Evolutionary conservation across 2,113 vertebrate genomes (phyloP).

Genomic region (Falco punctatus): DNA sequence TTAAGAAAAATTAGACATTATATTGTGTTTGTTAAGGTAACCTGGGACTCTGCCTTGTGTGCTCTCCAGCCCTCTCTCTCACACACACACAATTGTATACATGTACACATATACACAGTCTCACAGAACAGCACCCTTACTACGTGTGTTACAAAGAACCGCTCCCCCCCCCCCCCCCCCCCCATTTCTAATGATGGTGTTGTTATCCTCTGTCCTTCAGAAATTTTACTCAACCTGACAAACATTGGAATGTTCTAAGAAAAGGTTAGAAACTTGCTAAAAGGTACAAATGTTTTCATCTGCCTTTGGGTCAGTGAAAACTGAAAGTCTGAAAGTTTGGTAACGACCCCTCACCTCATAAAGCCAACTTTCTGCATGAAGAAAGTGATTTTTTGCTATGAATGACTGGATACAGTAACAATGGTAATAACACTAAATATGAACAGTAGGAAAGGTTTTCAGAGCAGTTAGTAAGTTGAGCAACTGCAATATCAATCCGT

Average conservation of each 20-base stretch:
- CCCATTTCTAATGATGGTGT: background rate
- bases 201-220: background rate
- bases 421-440: background rate
- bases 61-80: background rate
- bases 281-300: background rate
- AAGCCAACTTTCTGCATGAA: background rate
- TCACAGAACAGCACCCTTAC: background rate
- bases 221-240: background rate
- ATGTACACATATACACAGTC: background rate
- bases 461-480: background rate
- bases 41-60: background rate
- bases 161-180: no score
- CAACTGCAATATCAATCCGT: background rate
- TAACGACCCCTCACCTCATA: background rate
- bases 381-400: background rate
- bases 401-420: background rate
- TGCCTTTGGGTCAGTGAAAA: background rate
- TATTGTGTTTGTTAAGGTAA: background rate
- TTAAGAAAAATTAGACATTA: background rate
- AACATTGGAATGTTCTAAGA: background rate
- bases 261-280: background rate
- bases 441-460: background rate
- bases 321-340: background rate
- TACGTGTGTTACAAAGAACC: background rate
- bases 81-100: rapidly evolving